Evolutionary conservation across 2,888 invertebrate genomes (phyloP), one percentile per base, ranked within the genome.

Genomic region (Melanophora roralis): DNA sequence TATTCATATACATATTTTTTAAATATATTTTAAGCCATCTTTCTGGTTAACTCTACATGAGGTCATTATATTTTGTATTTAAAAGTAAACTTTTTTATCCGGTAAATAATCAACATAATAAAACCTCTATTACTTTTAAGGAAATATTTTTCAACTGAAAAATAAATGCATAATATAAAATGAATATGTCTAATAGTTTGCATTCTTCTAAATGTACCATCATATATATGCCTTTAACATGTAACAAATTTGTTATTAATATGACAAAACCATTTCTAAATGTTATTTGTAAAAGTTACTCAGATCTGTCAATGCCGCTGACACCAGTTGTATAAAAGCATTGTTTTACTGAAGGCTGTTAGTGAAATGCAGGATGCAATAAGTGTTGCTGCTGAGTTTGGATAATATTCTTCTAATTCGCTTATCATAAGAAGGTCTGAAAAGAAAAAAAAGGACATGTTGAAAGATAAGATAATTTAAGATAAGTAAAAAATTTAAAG

Each of bases 361-460:
- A 73, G 16, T 21, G 57, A 47, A 45, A 45, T 60, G 12, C 65
- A 43, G 19, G 55, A 21, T 40, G 9, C 51, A 34, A 32, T 38
- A 34, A 16, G 21, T 62, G 67, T 40, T 40, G 49, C 47, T 59
- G 80, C 51, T 36, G 77, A 68, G 47, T 59, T 80, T 9, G 80
- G 77, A 73, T 80, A 80, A 59, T 73, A 80, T 34, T 80, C 80
- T n/a, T 80, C 80, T 64, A 80, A 77, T 38, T 80, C 80, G 34
- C 62, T 77, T 23, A 73, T 59, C 76, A 76, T 80, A 6, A 80
- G 55, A 1, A 80, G 72, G 36, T 80, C 80, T 80, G 64, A 12
- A 69, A 71, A 7, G 34, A 47, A 27, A 49, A 19, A n/a, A 45
- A 16, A 23, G 4, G 55, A 4, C 7, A 49, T 27, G 3, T 27